Base-by-base conservation (phyloP, 2,113 vertebrate genomes). In the Grallaria varia region DNA sequence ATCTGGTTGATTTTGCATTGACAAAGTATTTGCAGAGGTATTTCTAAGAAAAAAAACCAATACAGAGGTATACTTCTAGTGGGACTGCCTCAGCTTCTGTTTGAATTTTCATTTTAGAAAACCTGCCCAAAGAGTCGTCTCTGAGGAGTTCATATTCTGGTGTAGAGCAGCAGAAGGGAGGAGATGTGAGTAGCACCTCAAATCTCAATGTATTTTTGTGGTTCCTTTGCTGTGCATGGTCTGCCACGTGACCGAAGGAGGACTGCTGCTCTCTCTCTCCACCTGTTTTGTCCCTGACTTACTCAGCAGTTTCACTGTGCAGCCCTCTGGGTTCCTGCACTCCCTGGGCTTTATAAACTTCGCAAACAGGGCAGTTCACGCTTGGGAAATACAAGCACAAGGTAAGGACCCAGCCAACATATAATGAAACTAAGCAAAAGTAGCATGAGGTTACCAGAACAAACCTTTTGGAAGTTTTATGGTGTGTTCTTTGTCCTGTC, bases 221-320 rank as follows among this genome's bases (percentile, higher is more conserved):
- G n/a, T 40, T 75, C 27, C 42, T 58, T 72, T 64, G 27, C 15
- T 50, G 39, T 2, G 1, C 1, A 0, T 1, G 3, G 4, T 63
- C 44, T 83, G 53, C 12, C 59, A 33, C 30, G 12, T 11, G 55
- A 17, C 44, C 64, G 62, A 55, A 81, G 45, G 8, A 42, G 23
- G n/a, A 30, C 9, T 42, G 37, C 27, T 82, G 30, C 67, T 91
- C 27, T 33, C 67, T 91, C 27, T 60, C 35, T 56, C 44, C 49
- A 33, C 12, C 19, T 27, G 7, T 56, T 73, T 75, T 67, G 42
- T 35, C 60, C 25, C 35, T 64, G 37, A 56, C 62, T 53, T 73
- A 67, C 40, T 60, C 5, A 4, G 30, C 10, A n/a, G 35, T 52
- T 71, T 67, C 37, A 23, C 10, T 35, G 1, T 15, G 15, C 40